phyloP scores from a whole-genome alignment of 2,888 invertebrate genomes.

The Apamea anceps region DNA sequence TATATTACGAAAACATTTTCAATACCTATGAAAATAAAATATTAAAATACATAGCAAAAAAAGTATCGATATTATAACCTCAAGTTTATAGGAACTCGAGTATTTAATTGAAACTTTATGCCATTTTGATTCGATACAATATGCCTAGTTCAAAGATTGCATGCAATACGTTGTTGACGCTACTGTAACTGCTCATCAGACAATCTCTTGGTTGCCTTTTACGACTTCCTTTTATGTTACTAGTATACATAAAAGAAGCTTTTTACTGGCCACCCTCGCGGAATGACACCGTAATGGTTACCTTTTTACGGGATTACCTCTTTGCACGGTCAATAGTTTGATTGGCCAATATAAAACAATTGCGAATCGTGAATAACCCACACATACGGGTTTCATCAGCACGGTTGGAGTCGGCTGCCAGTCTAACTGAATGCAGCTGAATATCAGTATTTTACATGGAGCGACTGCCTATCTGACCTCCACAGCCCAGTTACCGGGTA shows the following conservation, averaged over 20 bases:
- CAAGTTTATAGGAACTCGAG: neutral
- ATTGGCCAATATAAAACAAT: constrained; percentile 11
- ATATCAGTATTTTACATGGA: no score
- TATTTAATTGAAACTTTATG: neutral
- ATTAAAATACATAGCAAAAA: neutral
- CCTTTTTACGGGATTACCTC: neutral
- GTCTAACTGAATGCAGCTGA: no score
- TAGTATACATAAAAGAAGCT: neutral
- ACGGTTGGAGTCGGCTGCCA: no score
- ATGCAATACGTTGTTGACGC: neutral
- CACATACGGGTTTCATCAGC: neutral
- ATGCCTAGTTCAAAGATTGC: neutral
- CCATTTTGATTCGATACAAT: neutral
- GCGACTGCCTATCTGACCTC: no score
- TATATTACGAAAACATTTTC: neutral
- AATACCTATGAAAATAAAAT: neutral
- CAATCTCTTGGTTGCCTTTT: neutral
- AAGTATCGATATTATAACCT: neutral
- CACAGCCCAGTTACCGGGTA: no score
- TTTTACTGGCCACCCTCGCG: neutral
- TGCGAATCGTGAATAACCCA: constrained; percentile 12
- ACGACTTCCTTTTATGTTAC: neutral
- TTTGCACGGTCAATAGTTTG: constrained; percentile 14
- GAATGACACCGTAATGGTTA: neutral
- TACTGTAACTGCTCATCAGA: neutral